phyloP scores from a whole-genome alignment of 2,113 vertebrate species.

The Miniopterus natalensis region DNA sequence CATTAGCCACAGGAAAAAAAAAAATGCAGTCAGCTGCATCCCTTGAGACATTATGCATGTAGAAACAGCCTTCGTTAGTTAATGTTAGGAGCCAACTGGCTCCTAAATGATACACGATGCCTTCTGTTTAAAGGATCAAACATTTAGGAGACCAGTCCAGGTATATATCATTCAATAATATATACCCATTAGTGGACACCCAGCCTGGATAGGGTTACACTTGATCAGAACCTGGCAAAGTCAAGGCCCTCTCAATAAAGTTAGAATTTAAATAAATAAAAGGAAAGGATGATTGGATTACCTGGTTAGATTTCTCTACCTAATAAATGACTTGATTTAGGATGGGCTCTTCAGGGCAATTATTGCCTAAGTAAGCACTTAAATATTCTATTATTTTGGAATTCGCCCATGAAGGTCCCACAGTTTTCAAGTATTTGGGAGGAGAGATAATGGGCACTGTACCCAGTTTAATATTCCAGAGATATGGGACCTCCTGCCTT shows the following conservation, averaged over 20 bases:
- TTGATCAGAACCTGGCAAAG: neutral
- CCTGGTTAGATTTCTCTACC: neutral
- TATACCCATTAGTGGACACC: neutral
- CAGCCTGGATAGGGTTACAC: neutral
- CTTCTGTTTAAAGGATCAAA: neutral
- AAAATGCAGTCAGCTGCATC: neutral
- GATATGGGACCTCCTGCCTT: neutral
- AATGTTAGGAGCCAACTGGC: neutral
- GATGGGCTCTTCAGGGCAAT: neutral
- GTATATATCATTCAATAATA: neutral
- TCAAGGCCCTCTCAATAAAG: neutral
- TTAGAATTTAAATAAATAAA: constrained; percentile 5
- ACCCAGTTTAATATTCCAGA: neutral
- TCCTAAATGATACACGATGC: neutral
- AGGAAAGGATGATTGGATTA: neutral
- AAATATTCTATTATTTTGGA: constrained; percentile 21
- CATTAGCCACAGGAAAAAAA: neutral
- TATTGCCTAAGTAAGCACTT: neutral
- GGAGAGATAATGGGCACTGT: neutral
- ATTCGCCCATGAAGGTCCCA: neutral
- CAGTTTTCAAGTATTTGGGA: neutral
- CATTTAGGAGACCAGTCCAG: neutral
- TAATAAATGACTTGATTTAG: neutral
- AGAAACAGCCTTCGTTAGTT: neutral
- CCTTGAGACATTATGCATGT: neutral